phyloP scores from a whole-genome alignment of 2,888 invertebrate genomes.

The Drosophila monieri region DNA sequence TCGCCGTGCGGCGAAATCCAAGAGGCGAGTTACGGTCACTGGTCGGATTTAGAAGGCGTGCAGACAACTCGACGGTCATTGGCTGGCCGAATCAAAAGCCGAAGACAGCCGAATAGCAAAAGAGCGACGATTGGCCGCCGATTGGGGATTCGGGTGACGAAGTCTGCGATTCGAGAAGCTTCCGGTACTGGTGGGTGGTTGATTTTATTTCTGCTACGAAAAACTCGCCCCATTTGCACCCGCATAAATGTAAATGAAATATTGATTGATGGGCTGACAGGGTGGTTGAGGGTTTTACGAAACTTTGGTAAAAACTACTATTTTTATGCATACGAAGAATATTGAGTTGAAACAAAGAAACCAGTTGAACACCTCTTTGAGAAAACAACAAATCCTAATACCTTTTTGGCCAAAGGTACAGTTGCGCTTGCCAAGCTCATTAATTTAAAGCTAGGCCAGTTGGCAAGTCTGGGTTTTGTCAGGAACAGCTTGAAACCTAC shows the following conservation, averaged over 20 bases:
- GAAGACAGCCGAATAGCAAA: constrained; percentile 21
- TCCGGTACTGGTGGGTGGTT: constrained; percentile 33
- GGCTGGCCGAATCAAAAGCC: constrained; percentile 18
- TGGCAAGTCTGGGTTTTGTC: constrained; percentile 6
- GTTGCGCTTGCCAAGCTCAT: constrained; percentile 10
- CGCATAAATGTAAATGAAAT: constrained; percentile 13
- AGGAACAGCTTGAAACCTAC: constrained; percentile 6
- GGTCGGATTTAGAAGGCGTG: constrained; percentile 31
- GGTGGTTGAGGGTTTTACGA: constrained; percentile 13
- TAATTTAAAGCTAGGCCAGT: constrained; percentile 2
- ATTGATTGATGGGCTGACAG: constrained; percentile 44
- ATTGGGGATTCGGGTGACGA: constrained; percentile 24
- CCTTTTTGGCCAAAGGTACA: constrained; percentile 7
- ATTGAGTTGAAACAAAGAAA: background rate
- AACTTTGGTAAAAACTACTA: constrained; percentile 4
- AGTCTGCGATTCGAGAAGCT: constrained; percentile 25
- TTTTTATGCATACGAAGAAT: background rate
- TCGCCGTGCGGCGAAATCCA: constrained; percentile 35
- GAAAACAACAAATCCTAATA: background rate
- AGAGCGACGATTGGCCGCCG: constrained; percentile 16
- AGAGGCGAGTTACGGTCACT: constrained; percentile 10
- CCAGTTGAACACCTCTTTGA: background rate
- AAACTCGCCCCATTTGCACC: constrained; percentile 34
- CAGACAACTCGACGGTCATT: constrained; percentile 5
- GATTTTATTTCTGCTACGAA: constrained; percentile 24